These are phyloP conservation scores for Aphidius colemani DNA, from an alignment of 2,888 invertebrate genomes.

Conservation along the genomic window DNA sequence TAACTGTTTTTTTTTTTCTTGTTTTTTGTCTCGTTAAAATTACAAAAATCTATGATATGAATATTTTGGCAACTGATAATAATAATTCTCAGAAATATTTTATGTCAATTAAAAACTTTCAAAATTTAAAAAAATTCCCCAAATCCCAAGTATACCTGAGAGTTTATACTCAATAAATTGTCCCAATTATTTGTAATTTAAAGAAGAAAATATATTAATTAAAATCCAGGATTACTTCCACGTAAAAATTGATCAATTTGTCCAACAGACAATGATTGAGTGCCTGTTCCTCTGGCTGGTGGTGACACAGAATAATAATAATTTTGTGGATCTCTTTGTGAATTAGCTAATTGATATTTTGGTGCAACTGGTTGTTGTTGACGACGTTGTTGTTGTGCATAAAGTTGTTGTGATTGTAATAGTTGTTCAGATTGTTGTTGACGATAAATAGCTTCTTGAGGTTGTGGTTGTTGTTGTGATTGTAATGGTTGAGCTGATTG, in stretches of 20 bases:
- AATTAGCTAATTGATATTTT: conserved; percentile 58
- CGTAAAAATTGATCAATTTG: conserved; percentile 82
- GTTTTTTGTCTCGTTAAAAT: conserved; percentile 2
- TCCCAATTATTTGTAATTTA: background rate
- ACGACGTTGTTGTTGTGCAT: conserved; percentile 71
- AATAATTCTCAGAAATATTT: background rate
- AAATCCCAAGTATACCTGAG: background rate
- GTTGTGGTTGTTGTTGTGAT: conserved; percentile 61
- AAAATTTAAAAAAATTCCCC: background rate
- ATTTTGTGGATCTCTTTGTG: conserved; percentile 52
- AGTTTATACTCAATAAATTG: background rate
- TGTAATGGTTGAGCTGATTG: conserved; percentile 65
- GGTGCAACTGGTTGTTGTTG: conserved; percentile 63
- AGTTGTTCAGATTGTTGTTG: conserved; percentile 68
- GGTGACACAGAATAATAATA: conserved; percentile 57
- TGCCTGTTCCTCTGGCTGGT: conserved; percentile 39
- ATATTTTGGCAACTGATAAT: conserved; percentile 3
- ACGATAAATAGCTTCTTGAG: conserved; percentile 61
- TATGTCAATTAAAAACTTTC: background rate
- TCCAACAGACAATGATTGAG: conserved; percentile 64
- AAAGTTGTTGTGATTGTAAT: conserved; percentile 70
- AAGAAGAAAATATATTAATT: conserved; percentile 18
- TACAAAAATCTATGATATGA: conserved; percentile 13
- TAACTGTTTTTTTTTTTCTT: background rate
- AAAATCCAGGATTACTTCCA: conserved; percentile 57